Evolutionary conservation across 2,888 invertebrate genomes (phyloP).

Genomic region (Pyralis farinalis): DNA sequence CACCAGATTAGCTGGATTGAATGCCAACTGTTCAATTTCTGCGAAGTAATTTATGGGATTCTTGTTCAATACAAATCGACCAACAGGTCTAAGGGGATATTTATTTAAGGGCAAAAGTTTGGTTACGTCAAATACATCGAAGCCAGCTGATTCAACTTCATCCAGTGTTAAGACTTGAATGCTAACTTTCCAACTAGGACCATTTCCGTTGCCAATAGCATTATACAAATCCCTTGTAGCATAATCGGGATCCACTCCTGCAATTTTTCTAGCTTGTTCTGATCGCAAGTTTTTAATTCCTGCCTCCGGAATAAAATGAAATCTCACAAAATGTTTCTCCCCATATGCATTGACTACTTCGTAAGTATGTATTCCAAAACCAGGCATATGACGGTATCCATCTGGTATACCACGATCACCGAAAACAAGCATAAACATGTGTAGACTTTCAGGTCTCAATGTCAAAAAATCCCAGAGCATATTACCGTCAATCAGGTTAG

Average conservation of each 20-base stretch:
- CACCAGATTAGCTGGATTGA: conserved; percentile 90
- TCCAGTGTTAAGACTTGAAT: conserved; percentile 91
- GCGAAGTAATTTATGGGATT: conserved; percentile 94
- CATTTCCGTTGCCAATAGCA: conserved; percentile 87
- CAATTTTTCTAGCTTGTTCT: conserved; percentile 83
- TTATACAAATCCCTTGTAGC: conserved; percentile 91
- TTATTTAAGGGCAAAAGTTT: conserved; percentile 89
- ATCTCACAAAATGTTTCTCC: conserved; percentile 89
- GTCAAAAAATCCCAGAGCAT: conserved; percentile 96
- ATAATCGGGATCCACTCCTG: conserved; percentile 91
- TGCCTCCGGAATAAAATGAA: conserved; percentile 93
- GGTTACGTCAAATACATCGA: conserved; percentile 95
- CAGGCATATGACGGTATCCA: conserved; percentile 94
- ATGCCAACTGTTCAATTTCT: conserved; percentile 93
- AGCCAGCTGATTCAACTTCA: conserved; percentile 87
- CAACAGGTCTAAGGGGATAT: conserved; percentile 90
- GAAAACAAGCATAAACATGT: conserved; percentile 91
- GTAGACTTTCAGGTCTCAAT: conserved; percentile 90
- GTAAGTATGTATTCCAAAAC: conserved; percentile 95
- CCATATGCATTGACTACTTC: conserved; percentile 89
- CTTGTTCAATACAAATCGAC: conserved; percentile 88
- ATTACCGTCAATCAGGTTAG: conserved; percentile 91
- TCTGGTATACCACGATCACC: conserved; percentile 94
- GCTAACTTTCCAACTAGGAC: conserved; percentile 87
- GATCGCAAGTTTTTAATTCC: conserved; percentile 88